A percentile compares a stretch with the other conserved stretches of the same genome.
Evolutionary conservation across 2,113 vertebrate genomes (phyloP).

Genomic region (Cheirogaleus medius): DNA sequence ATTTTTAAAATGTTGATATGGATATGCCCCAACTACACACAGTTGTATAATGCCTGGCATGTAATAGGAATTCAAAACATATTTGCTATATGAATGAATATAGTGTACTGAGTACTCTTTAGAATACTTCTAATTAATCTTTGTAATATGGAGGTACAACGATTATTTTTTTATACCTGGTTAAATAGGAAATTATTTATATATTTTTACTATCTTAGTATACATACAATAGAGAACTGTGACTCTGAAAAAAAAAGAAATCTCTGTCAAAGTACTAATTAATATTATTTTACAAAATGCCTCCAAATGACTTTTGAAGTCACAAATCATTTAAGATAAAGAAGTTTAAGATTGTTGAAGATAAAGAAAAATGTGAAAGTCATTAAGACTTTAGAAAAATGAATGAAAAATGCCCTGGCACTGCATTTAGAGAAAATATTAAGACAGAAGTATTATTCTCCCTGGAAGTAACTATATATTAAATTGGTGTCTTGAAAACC

Average conservation of each 20-base stretch:
- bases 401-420: not conserved
- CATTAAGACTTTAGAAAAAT: slow-evolving; percentile 49
- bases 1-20: not conserved
- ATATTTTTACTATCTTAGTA: slow-evolving; percentile 68
- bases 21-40: not conserved
- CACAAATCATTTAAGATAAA: slow-evolving; percentile 70
- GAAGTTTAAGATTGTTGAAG: slow-evolving; percentile 26
- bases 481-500: slow-evolving; percentile 77
- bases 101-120: not conserved
- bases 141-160: not conserved
- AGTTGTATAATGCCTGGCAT: not conserved
- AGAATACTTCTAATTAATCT: not conserved
- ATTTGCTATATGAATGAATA: not conserved
- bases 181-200: slow-evolving; percentile 55
- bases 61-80: not conserved
- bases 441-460: slow-evolving; percentile 72
- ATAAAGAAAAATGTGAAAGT: slow-evolving; percentile 65
- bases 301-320: slow-evolving; percentile 60
- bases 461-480: slow-evolving; percentile 77
- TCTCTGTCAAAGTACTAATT: not conserved
- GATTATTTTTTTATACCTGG: not conserved
- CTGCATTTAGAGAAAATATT: slow-evolving; percentile 69
- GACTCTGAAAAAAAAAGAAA: slow-evolving; percentile 47
- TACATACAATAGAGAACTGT: slow-evolving; percentile 56
- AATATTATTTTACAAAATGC: not conserved